These are phyloP conservation scores for Diadophis punctatus DNA, from an alignment of 2,113 vertebrate species.

Conservation along the genomic window DNA sequence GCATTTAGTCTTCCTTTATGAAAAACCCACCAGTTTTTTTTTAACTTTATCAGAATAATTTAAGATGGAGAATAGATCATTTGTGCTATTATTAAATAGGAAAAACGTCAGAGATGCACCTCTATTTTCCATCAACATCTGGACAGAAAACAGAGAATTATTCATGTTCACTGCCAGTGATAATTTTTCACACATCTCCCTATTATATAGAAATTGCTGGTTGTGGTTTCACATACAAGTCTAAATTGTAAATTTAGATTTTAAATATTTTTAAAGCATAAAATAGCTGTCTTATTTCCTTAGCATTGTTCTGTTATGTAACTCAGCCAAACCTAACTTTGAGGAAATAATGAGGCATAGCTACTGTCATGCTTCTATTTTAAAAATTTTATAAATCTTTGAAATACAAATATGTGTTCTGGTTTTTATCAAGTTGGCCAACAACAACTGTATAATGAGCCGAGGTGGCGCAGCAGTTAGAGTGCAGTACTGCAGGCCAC, in stretches of 20 bases:
- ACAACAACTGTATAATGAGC: not conserved
- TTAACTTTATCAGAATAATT: not conserved
- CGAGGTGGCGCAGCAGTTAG: no score
- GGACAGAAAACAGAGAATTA: not conserved
- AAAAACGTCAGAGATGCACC: not conserved
- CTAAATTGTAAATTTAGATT: conserved; percentile 1
- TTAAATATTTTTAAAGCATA: not conserved
- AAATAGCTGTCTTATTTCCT: not conserved
- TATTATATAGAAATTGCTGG: not conserved
- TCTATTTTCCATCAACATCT: not conserved
- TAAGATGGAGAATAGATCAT: not conserved
- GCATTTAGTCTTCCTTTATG: not conserved
- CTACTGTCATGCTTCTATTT: not conserved
- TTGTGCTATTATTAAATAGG: not conserved
- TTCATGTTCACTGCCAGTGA: no score
- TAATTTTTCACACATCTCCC: not conserved
- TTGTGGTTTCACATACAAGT: not conserved
- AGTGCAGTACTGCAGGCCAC: no score
- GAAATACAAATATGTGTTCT: not conserved
- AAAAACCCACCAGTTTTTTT: not conserved
- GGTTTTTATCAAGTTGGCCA: not conserved
- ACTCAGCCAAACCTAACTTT: conserved; percentile 1
- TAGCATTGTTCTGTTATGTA: not conserved
- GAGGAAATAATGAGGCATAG: not conserved
- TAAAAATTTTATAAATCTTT: not conserved